These are phyloP conservation scores for Hydrolagus affinis DNA, from an alignment of 2,113 vertebrate species.

Conservation along the genomic window DNA sequence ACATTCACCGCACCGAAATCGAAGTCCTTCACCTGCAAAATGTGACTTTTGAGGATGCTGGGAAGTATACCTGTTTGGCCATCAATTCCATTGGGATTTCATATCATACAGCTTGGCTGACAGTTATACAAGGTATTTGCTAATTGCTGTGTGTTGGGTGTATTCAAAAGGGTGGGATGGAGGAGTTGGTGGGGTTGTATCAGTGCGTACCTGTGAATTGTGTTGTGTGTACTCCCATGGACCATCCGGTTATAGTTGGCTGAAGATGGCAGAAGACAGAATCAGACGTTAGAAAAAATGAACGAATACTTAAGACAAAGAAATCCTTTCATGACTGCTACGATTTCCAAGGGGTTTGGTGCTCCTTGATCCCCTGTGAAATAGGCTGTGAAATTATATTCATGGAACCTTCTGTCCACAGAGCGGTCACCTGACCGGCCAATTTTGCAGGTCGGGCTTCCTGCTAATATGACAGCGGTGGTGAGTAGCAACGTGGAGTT, in stretches of 20 bases:
- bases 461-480: conserved; percentile 81
- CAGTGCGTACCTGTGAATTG: too few species aligned
- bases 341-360: not conserved
- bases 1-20: conserved; percentile 89
- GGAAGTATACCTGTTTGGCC: conserved; percentile 89
- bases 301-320: too few species aligned
- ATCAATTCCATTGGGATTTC: conserved; percentile 92
- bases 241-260: too few species aligned
- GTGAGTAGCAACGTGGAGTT: conserved; percentile 84
- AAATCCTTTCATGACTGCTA: too few species aligned
- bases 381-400: not conserved
- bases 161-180: too few species aligned
- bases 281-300: too few species aligned
- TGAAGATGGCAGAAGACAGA: too few species aligned
- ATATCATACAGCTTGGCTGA: conserved; percentile 95
- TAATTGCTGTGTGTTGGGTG: not conserved
- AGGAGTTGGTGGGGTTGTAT: too few species aligned
- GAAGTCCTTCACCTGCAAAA: conserved; percentile 87
- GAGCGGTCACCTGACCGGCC: conserved; percentile 92
- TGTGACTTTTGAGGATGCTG: conserved; percentile 78
- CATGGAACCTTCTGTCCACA: conserved; percentile 41
- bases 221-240: too few species aligned
- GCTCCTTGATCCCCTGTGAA: conserved; percentile 7
- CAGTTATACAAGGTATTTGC: conserved; percentile 72
- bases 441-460: conserved; percentile 89